Evolutionary conservation across 2,797 vertebrate genomes (phyloP).

Genomic region (Caiman crocodilus): DNA sequence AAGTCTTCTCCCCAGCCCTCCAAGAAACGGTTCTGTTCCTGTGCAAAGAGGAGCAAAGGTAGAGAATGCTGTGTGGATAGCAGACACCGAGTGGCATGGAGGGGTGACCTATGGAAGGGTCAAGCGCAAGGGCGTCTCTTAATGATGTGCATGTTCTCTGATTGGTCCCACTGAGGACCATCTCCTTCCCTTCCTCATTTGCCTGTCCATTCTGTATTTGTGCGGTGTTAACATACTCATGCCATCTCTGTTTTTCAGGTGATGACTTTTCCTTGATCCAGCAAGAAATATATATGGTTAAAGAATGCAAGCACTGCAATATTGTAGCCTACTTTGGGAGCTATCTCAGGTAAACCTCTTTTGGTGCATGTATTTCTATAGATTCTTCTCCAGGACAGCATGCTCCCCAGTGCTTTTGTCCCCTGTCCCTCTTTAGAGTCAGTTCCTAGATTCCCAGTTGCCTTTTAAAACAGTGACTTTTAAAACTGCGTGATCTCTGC

Average conservation of each 20-base stretch:
- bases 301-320: conserved; percentile 98
- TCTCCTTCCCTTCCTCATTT: background rate
- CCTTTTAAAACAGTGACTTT: conserved; percentile 36
- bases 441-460: background rate
- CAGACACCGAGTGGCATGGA: background rate
- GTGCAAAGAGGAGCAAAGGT: accelerated
- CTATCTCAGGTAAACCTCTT: conserved; percentile 92
- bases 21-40: background rate
- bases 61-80: accelerated
- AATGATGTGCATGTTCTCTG: accelerated
- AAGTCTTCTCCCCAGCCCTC: background rate
- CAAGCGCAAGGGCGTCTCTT: accelerated
- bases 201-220: accelerated
- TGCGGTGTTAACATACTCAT: background rate
- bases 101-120: accelerated
- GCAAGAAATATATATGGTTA: conserved; percentile 99
- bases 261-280: conserved; percentile 99
- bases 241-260: conserved; percentile 84
- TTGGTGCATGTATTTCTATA: background rate
- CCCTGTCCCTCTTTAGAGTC: background rate
- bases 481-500: conserved; percentile 54
- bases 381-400: background rate
- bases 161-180: background rate
- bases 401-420: background rate
- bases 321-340: conserved; percentile 99